phyloP scores from a whole-genome alignment of 2,888 invertebrate species.

The Cataglyphis altisquamis region DNA sequence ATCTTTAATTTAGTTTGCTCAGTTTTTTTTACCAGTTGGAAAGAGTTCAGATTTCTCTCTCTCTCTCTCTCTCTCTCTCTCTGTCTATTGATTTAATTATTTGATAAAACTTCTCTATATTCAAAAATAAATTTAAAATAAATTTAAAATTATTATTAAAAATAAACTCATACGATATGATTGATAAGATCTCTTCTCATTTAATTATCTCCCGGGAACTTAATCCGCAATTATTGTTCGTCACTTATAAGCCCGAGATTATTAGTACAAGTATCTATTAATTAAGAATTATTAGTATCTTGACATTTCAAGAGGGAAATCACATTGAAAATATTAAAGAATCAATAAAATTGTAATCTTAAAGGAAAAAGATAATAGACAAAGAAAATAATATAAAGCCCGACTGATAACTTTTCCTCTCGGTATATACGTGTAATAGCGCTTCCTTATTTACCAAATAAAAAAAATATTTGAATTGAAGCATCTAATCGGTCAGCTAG shows the following conservation, averaged over 20 bases:
- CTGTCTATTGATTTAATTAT: neutral
- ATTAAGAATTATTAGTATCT: conserved; percentile 1
- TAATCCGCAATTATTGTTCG: conserved; percentile 2
- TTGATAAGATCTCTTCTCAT: conserved; percentile 9
- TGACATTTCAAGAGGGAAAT: conserved; percentile 15
- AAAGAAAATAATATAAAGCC: conserved; percentile 6
- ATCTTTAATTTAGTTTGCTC: neutral
- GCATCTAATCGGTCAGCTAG: neutral
- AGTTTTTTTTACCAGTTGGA: neutral
- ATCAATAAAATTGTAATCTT: conserved; percentile 22
- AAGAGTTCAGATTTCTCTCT: neutral
- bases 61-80: neutral
- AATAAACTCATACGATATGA: neutral
- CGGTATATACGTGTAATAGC: neutral
- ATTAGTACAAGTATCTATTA: neutral
- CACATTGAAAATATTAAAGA: neutral
- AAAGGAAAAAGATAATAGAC: neutral
- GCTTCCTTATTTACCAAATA: neutral
- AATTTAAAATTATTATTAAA: conserved; percentile 21
- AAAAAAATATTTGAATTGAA: neutral
- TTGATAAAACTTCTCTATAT: neutral
- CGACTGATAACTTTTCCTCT: neutral
- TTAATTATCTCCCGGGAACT: conserved; percentile 18
- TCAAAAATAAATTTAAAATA: neutral
- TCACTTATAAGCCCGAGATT: neutral